Percentiles rank a stretch among this genome's conserved stretches.
These are phyloP conservation scores for Kradibia gibbosae DNA, from an alignment of 1,140 invertebrate species.

Conservation along the genomic window DNA sequence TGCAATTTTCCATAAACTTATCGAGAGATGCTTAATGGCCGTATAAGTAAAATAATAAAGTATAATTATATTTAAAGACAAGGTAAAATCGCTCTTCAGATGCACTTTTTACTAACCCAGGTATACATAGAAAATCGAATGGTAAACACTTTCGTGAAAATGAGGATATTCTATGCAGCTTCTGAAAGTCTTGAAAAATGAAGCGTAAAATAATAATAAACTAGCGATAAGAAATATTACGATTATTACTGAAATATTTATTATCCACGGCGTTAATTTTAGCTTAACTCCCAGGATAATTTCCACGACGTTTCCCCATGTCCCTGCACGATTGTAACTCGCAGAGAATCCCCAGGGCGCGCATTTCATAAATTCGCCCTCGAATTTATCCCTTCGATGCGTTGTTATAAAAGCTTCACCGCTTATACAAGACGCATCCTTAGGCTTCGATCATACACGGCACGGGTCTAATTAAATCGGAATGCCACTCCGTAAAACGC, in stretches of 20 bases:
- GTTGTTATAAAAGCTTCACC: neutral
- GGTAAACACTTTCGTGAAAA: neutral
- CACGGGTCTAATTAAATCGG: conserved; percentile 23
- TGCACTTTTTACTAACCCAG: neutral
- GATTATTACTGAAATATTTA: neutral
- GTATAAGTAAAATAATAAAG: neutral
- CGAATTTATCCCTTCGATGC: neutral
- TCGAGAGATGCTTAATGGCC: too few relatives aligned
- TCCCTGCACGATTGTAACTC: neutral
- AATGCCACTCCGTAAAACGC: conserved; percentile 18
- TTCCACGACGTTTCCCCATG: neutral
- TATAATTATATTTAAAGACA: neutral
- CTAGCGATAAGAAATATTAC: neutral
- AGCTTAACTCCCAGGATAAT: neutral
- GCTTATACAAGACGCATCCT: neutral
- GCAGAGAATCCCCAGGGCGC: neutral
- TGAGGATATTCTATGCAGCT: neutral
- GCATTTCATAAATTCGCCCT: neutral
- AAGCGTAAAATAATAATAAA: neutral
- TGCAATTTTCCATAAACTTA: too few relatives aligned
- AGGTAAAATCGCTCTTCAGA: neutral
- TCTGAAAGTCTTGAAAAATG: neutral
- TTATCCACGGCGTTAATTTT: neutral
- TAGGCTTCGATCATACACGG: conserved; percentile 12
- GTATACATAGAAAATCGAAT: neutral